These are phyloP conservation scores for Sminthurides bifidus DNA, from an alignment of 1,140 invertebrate genomes.

Conservation along the genomic window DNA sequence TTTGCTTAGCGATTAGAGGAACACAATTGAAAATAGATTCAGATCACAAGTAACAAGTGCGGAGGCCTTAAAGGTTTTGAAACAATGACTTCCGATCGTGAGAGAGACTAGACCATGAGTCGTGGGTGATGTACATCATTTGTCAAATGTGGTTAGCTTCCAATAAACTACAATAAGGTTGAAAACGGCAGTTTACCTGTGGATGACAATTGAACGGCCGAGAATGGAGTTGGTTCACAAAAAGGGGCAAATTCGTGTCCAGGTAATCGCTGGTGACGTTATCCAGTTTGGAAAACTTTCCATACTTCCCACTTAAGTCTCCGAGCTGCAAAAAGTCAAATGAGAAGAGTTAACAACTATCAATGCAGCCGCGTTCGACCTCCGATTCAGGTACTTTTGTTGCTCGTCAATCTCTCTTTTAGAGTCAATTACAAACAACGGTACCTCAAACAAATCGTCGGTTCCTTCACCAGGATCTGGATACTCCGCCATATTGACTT, in stretches of 20 bases:
- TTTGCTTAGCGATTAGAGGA: too few species aligned
- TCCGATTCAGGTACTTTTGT: background rate
- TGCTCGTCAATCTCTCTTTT: background rate
- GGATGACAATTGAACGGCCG: constrained; percentile 70
- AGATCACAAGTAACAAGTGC: too few species aligned
- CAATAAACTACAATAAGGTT: background rate
- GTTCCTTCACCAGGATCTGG: constrained; percentile 47
- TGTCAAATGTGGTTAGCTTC: too few species aligned
- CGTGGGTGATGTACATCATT: too few species aligned
- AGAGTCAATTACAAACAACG: background rate
- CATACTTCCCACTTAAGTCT: constrained; percentile 76
- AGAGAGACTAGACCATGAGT: too few species aligned
- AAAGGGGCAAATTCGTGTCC: constrained; percentile 76
- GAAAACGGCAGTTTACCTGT: constrained; percentile 46
- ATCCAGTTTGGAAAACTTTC: constrained; percentile 35
- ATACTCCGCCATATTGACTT: constrained; percentile 33
- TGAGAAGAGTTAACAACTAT: background rate
- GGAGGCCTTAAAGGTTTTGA: too few species aligned
- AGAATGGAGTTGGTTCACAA: constrained; percentile 63
- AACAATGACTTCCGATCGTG: too few species aligned
- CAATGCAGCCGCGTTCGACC: constrained; percentile 1
- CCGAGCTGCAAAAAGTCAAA: constrained; percentile 43
- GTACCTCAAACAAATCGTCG: constrained; percentile 66
- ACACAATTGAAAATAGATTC: too few species aligned
- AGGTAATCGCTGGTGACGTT: constrained; percentile 40